These are phyloP conservation scores for Hiodon alosoides DNA, from an alignment of 2,113 vertebrate species.

Conservation along the genomic window DNA sequence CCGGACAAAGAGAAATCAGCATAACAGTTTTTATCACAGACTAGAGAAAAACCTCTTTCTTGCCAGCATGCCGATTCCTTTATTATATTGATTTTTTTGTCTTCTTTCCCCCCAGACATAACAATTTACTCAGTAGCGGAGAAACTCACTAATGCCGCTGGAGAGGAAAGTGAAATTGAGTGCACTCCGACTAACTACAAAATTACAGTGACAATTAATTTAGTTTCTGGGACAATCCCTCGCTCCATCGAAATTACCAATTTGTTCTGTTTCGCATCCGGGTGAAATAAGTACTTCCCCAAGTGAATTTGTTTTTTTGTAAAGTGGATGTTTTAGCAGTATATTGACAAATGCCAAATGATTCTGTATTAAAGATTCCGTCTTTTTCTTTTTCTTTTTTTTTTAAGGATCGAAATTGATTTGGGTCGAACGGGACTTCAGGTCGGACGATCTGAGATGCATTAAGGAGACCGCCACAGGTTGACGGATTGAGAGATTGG, in stretches of 20 bases:
- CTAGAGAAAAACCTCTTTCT: conserved; percentile 47
- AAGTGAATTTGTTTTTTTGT: too few relatives aligned
- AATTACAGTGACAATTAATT: conserved; percentile 51
- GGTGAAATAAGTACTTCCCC: conserved; percentile 19
- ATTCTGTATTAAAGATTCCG: too few relatives aligned
- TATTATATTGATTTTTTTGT: conserved; percentile 23
- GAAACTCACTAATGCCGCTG: conserved; percentile 44
- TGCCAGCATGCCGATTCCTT: background rate
- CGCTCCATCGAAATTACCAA: conserved; percentile 54
- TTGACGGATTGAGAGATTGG: too few relatives aligned
- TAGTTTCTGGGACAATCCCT: conserved; percentile 45
- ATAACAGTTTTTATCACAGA: conserved; percentile 29
- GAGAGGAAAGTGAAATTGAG: conserved; percentile 45
- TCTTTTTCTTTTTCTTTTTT: too few relatives aligned
- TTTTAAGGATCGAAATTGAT: too few relatives aligned
- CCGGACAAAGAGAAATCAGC: too few relatives aligned
- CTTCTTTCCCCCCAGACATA: too few relatives aligned
- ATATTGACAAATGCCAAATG: background rate
- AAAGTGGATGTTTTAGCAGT: background rate
- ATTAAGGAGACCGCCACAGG: too few relatives aligned
- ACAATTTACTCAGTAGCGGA: conserved; percentile 34
- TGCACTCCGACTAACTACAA: conserved; percentile 44
- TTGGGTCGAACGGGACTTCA: too few relatives aligned
- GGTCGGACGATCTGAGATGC: too few relatives aligned
- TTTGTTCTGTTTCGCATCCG: conserved; percentile 56